Evolutionary conservation across 2,888 invertebrate genomes (phyloP), one percentile per base, ranked within the genome.

Genomic region (Omphaloscelis lunosa): DNA sequence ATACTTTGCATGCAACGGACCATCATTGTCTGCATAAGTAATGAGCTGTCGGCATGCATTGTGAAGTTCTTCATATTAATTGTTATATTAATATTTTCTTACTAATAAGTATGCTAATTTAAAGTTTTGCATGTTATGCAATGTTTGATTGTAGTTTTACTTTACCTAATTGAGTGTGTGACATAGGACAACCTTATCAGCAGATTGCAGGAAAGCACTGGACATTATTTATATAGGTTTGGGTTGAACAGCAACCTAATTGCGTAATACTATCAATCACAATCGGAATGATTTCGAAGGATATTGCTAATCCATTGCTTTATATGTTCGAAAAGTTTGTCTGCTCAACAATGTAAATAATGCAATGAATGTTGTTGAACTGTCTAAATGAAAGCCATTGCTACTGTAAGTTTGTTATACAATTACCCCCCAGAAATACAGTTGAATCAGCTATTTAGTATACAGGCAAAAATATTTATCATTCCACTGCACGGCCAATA

Each of bases 1-100:
- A 75, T 78, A 82, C 58, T 84, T 86, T 68, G 83, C 76, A 87
- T 85, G 87, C 88, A 85, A 72, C 45, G 6, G 48, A 63, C 69
- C 27, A 45, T 7, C n/a, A 6, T 45, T 66, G 74, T 72, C 63
- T 41, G 80, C 87, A 86, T 87, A 62, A 51, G 11, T 72, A 86
- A 88, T 86, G 71, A 86, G 56, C 20, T 12, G 62, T 45, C 62
- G 27, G 78, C 56, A 15, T 59, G 34, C 65, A 27, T 67, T 77
- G 66, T 83, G 20, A 85, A 78, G 67, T 77, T 75, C 67, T 79
- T 75, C 65, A 79, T 72, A 71, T 56, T 72, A 61, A 75, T 75
- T 58, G 51, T 83, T 56, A 75, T 51, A 86, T 78, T 71, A 41
- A 71, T 65, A 39, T 72, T 68, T 65, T 74, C 65, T 59, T 65